phyloP scores from a whole-genome alignment of 2,113 vertebrate genomes.

The Pollachius pollachius region DNA sequence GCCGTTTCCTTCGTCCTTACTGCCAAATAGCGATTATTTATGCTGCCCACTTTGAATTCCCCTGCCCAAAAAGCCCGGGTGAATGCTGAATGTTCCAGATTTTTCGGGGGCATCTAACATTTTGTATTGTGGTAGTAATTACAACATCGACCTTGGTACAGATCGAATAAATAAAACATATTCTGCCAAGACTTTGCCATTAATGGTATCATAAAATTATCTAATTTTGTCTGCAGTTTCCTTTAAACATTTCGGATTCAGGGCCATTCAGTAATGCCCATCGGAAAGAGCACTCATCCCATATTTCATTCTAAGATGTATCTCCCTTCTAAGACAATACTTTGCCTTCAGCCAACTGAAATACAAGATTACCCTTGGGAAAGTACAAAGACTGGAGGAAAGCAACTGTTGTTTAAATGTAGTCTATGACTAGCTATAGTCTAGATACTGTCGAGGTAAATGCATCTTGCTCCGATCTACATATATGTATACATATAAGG shows the following conservation, averaged over 20 bases:
- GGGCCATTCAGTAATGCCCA: conserved; percentile 23
- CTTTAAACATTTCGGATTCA: conserved; percentile 56
- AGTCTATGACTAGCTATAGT: too few relatives aligned
- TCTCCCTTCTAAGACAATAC: too few relatives aligned
- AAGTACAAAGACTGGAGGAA: not conserved
- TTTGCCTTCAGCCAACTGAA: conserved; percentile 19
- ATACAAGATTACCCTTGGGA: conserved; percentile 3
- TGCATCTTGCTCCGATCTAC: too few relatives aligned
- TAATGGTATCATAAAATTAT: conserved; percentile 55
- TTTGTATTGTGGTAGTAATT: conserved; percentile 51
- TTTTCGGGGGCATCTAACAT: conserved; percentile 45
- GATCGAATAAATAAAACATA: conserved; percentile 67
- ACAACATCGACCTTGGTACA: conserved; percentile 64
- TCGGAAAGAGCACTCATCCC: conserved; percentile 20
- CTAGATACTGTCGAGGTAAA: too few relatives aligned
- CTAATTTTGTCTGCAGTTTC: conserved; percentile 58
- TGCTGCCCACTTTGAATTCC: conserved; percentile 52
- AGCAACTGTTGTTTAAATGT: too few relatives aligned
- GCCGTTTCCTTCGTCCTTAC: too few relatives aligned
- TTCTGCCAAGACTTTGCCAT: conserved; percentile 58
- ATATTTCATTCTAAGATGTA: conserved; percentile 28
- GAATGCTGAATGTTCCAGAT: conserved; percentile 63
- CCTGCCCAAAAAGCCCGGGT: conserved; percentile 51
- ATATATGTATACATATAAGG: too few relatives aligned
- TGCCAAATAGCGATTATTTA: too few relatives aligned